Conservation (phyloP, 2,888 invertebrate species). For the Trachelus iudaicus region DNA sequence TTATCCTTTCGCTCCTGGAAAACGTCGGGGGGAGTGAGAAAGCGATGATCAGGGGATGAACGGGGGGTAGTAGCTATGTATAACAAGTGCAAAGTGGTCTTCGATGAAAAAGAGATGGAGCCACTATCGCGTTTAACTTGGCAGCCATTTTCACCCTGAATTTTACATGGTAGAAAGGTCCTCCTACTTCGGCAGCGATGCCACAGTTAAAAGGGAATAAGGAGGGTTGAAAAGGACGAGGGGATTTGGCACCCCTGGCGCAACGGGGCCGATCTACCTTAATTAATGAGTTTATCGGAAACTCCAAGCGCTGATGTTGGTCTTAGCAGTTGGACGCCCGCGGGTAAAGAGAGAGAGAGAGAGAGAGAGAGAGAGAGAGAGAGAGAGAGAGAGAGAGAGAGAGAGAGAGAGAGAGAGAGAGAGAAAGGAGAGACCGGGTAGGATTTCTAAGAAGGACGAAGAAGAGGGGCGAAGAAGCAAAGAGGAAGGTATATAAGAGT, state of each 20-base stretch:
- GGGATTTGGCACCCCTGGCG: neutral
- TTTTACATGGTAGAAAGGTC: neutral
- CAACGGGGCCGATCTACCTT: conserved; percentile 46
- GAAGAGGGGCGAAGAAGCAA: neutral
- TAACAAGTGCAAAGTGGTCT: conserved; percentile 1
- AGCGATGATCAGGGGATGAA: neutral
- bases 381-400: neutral
- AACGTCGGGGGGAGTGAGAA: neutral
- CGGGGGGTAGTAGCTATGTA: neutral
- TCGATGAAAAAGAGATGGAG: neutral
- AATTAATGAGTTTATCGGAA: conserved; percentile 65
- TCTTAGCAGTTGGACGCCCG: conserved; percentile 38
- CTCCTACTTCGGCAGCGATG: neutral
- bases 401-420: neutral
- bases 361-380: neutral
- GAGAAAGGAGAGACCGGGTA: neutral
- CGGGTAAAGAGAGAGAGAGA: neutral
- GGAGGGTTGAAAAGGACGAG: neutral
- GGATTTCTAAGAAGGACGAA: neutral
- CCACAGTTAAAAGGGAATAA: neutral
- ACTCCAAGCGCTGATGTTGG: conserved; percentile 50
- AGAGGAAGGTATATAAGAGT: conserved; percentile 13
- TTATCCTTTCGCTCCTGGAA: neutral
- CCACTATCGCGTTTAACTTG: neutral
- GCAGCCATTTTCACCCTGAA: neutral